Evolutionary conservation across 2,113 vertebrate genomes (phyloP).

Genomic region (Thalassoma bifasciatum): DNA sequence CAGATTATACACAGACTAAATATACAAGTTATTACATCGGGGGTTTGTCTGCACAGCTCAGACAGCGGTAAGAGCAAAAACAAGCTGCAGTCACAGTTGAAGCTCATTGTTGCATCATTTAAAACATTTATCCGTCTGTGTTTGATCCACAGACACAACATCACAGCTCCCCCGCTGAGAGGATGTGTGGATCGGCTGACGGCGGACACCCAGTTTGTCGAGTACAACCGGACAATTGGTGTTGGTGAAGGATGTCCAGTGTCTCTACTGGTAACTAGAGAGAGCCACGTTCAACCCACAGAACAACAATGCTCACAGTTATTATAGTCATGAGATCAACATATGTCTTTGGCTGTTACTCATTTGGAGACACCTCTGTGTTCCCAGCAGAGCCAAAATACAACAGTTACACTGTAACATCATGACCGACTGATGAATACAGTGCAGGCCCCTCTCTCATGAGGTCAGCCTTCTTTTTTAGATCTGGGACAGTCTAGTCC

Average conservation of each 20-base stretch:
- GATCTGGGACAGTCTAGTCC: too few relatives aligned
- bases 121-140: neutral
- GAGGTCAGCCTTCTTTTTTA: too few relatives aligned
- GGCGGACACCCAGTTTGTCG: conserved; percentile 59
- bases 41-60: conserved; percentile 85
- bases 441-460: too few relatives aligned
- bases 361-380: too few relatives aligned
- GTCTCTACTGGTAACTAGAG: conserved; percentile 84
- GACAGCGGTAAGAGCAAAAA: conserved; percentile 84
- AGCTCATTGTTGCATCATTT: neutral
- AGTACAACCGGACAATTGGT: conserved; percentile 82
- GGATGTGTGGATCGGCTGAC: conserved; percentile 88
- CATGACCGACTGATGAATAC: too few relatives aligned
- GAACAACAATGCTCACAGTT: too few relatives aligned
- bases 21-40: conserved; percentile 88
- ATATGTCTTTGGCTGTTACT: too few relatives aligned
- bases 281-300: neutral
- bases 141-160: conserved; percentile 83
- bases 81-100: neutral
- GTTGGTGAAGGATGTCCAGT: conserved; percentile 86
- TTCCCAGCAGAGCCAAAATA: too few relatives aligned
- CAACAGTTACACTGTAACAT: too few relatives aligned
- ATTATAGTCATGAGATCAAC: too few relatives aligned
- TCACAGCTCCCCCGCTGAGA: conserved; percentile 85
- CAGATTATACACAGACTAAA: conserved; percentile 20